Evolutionary conservation across 2,888 invertebrate genomes (phyloP).

Genomic region (Molorchus minor): DNA sequence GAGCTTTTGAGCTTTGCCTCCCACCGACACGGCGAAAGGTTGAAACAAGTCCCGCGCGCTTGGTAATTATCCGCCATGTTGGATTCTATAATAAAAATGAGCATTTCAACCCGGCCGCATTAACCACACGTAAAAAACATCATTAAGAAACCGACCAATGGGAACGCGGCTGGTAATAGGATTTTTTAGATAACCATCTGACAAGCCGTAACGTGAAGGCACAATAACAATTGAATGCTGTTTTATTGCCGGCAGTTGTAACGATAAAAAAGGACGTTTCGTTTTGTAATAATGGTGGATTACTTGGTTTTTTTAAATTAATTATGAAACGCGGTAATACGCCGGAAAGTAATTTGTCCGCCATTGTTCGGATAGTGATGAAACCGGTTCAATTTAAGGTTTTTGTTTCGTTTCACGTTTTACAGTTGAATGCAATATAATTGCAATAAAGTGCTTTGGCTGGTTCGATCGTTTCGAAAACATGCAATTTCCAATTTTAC

Average conservation of each 20-base stretch:
- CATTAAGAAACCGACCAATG: conserved; percentile 62
- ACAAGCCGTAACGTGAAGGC: conserved; percentile 34
- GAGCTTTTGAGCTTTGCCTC: not conserved
- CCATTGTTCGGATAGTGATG: not conserved
- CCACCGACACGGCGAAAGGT: conserved; percentile 41
- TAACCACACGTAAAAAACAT: conserved; percentile 64
- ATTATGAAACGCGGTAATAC: conserved; percentile 28
- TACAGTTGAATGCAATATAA: too few relatives aligned
- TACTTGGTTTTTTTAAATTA: conserved; percentile 32
- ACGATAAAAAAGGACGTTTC: conserved; percentile 31
- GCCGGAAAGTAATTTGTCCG: conserved; percentile 31
- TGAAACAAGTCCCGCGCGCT: conserved; percentile 44
- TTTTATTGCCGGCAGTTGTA: conserved; percentile 32
- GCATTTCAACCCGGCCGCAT: conserved; percentile 57
- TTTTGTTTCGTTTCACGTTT: too few relatives aligned
- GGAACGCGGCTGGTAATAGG: conserved; percentile 61
- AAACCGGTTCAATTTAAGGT: not conserved
- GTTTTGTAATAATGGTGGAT: conserved; percentile 28
- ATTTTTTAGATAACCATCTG: conserved; percentile 56
- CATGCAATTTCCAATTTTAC: too few relatives aligned
- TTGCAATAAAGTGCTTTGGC: too few relatives aligned
- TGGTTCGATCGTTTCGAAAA: too few relatives aligned
- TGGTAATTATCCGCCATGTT: conserved; percentile 61
- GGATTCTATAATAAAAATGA: conserved; percentile 63
- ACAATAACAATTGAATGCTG: conserved; percentile 37